These are phyloP conservation scores for Eilema sororculum DNA, from an alignment of 2,888 invertebrate species.

Conservation along the genomic window DNA sequence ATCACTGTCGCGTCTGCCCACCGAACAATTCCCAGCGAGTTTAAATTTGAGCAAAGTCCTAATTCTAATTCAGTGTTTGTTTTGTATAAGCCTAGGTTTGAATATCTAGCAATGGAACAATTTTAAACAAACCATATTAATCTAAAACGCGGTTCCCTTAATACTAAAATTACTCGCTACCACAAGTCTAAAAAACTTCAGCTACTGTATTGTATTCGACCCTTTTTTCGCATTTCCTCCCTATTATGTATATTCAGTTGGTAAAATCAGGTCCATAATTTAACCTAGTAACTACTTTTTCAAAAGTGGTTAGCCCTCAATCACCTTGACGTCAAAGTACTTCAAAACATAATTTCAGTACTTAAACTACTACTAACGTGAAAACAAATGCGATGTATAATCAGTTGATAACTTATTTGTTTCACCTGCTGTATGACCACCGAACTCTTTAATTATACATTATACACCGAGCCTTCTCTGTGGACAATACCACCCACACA, in stretches of 20 bases:
- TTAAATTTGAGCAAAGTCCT: neutral
- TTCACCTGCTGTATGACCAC: neutral
- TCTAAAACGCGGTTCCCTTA: neutral
- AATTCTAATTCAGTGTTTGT: neutral
- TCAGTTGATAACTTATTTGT: too few relatives aligned
- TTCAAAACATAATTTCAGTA: too few relatives aligned
- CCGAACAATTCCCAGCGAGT: neutral
- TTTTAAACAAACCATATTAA: neutral
- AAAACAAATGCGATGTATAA: too few relatives aligned
- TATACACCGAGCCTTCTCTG: neutral
- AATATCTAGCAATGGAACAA: neutral
- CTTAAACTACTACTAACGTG: too few relatives aligned
- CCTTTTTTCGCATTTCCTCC: too few relatives aligned
- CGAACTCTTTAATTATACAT: neutral
- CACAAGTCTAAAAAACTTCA: neutral
- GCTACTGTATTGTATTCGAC: neutral
- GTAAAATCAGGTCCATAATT: too few relatives aligned
- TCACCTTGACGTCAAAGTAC: too few relatives aligned
- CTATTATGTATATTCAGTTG: too few relatives aligned
- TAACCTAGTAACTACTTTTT: neutral
- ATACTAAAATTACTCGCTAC: neutral
- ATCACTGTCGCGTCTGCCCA: neutral
- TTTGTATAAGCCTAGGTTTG: neutral
- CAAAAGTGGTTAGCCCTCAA: too few relatives aligned
- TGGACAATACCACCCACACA: neutral